Base-by-base conservation (phyloP, 2,888 invertebrate genomes). In the Acleris cristana region DNA sequence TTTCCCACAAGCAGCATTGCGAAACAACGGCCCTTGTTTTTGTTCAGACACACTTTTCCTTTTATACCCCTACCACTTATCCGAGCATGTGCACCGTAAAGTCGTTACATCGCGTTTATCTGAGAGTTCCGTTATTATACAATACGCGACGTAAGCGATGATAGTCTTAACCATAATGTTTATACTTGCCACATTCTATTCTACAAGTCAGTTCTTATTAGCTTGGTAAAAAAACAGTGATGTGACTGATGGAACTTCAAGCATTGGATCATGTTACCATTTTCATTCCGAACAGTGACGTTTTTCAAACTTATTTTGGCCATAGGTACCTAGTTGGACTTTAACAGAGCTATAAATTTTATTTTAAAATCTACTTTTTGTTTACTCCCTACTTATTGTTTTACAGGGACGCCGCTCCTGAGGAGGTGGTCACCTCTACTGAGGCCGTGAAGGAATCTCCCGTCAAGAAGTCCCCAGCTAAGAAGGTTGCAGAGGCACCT, bases 1-100 rank as follows among this genome's bases (percentile, higher is more conserved):
- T 91, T 92, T 92, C 90, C 87, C 90, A 90, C 87, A 87, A 84
- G 84, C 82, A 85, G 78, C 80, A 86, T 92, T 92, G 89, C 89
- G 90, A 63, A 67, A 67, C 88, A 90, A 91, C 85, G 80, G 78
- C 79, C 81, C 83, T 85, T 85, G 89, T 90, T 90, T 88, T 90
- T 90, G 86, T 90, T 87, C 86, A 87, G 84, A 79, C 80, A 82
- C 78, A 88, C 86, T 90, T 88, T 87, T 90, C 87, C 89, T 87
- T 88, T 88, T 86, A 83, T 79, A 77, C 76, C 79, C 84, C 76
- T 78, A 54, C 81, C 77, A 82, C 80, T 77, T 78, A 77, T 65
- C 77, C 74, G 80, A 79, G 75, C 78, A 79, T 79, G 81, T 75
- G 76, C 76, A 76, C 76, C 72, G 71, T 72, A 64, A 74, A 74